Evolutionary conservation across 2,797 vertebrate genomes (phyloP).

Genomic region (Tiaroga cobitis): DNA sequence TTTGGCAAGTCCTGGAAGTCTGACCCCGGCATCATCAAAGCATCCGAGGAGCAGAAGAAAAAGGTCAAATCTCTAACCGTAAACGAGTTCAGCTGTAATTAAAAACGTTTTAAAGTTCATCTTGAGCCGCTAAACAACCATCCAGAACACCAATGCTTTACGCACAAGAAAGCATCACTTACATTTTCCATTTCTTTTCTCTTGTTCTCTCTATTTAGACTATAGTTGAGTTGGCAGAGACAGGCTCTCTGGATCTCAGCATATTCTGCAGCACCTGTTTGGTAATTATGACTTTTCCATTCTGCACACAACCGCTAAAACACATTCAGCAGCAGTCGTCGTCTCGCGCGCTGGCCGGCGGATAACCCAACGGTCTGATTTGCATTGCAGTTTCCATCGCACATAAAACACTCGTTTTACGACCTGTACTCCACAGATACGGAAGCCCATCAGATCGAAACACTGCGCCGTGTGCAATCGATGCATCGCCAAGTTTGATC

Average conservation of each 20-base stretch:
- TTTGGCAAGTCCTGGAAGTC: conserved; percentile 99
- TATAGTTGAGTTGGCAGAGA: conserved; percentile 98
- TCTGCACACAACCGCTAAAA: background rate
- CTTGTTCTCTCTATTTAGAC: conserved; percentile 77
- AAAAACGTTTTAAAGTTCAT: background rate
- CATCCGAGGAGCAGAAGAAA: conserved; percentile 99
- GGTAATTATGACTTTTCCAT: conserved; percentile 78
- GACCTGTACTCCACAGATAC: conserved; percentile 82
- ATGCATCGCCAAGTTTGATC: conserved; percentile 99
- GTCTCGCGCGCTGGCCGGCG: background rate
- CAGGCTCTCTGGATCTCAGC: conserved; percentile 96
- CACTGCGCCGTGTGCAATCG: conserved; percentile 98
- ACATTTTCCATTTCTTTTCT: background rate
- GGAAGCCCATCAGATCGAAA: conserved; percentile 98
- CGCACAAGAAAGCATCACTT: background rate
- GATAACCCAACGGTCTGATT: conserved; percentile 17
- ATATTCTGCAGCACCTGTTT: conserved; percentile 99
- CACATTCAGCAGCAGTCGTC: background rate
- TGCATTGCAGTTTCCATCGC: conserved; percentile 4
- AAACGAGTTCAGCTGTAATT: background rate
- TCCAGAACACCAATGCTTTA: background rate
- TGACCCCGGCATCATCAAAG: conserved; percentile 98
- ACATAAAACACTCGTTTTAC: conserved; percentile 6
- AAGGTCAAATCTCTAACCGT: conserved; percentile 80
- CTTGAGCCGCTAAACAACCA: background rate